These are phyloP conservation scores for Platysternon megacephalum DNA, from an alignment of 2,113 vertebrate species.

Conservation along the genomic window DNA sequence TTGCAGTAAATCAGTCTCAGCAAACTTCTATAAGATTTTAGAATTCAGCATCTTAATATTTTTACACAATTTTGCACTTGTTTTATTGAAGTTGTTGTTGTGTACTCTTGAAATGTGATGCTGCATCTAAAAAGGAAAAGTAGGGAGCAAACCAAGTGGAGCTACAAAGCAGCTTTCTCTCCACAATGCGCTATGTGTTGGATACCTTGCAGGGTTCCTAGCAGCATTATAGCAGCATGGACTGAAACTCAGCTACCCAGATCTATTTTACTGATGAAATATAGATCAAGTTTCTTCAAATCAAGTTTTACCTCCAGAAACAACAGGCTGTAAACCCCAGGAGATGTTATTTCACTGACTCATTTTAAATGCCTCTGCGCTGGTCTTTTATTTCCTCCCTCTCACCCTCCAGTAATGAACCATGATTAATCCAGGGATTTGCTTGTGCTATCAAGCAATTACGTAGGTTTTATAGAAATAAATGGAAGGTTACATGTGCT, in stretches of 20 bases:
- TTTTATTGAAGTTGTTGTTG: conserved; percentile 36
- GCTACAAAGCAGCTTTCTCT: neutral
- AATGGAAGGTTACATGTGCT: conserved; percentile 36
- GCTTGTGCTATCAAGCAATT: conserved; percentile 29
- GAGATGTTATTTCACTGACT: conserved; percentile 32
- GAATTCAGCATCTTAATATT: conserved; percentile 46
- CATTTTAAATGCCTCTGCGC: conserved; percentile 13
- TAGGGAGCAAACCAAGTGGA: neutral
- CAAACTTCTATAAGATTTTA: conserved; percentile 35
- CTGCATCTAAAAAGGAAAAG: neutral
- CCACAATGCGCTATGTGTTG: accelerated
- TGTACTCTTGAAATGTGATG: conserved; percentile 38
- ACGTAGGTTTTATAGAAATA: conserved; percentile 29
- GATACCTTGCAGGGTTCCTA: conserved; percentile 6
- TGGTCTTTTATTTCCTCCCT: conserved; percentile 62
- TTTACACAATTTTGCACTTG: conserved; percentile 15
- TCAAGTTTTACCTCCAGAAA: conserved; percentile 42
- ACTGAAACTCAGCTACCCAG: neutral
- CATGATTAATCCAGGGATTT: conserved; percentile 39
- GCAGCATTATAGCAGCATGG: neutral
- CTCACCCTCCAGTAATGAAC: conserved; percentile 22
- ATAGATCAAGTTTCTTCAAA: conserved; percentile 35
- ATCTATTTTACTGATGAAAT: conserved; percentile 17
- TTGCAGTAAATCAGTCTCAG: conserved; percentile 25
- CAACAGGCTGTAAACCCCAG: conserved; percentile 17